Conservation (phyloP, 1,140 invertebrate genomes). For the Brachionus asplanchnoidis region DNA sequence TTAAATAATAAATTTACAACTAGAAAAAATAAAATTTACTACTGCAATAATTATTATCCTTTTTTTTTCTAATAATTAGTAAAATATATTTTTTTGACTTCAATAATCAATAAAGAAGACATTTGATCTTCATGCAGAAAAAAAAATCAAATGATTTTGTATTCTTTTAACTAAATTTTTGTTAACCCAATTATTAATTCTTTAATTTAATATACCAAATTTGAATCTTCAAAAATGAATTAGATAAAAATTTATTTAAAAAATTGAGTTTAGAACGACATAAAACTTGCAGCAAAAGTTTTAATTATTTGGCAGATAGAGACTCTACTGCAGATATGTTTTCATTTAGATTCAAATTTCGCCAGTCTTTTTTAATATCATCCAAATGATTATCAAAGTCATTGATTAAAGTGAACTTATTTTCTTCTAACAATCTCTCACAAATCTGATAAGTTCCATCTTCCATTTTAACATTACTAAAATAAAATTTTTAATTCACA, state of each 20-base stretch:
- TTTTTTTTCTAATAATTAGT: too few species aligned
- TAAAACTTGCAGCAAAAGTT: neutral
- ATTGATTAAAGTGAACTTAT: neutral
- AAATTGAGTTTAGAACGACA: neutral
- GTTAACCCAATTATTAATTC: too few species aligned
- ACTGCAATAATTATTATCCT: too few species aligned
- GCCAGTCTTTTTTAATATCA: neutral
- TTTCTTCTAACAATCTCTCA: neutral
- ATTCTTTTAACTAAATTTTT: too few species aligned
- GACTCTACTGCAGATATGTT: neutral
- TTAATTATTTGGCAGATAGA: neutral
- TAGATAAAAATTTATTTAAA: neutral
- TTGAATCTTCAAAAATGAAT: neutral
- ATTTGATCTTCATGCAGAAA: too few species aligned
- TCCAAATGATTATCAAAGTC: slow-evolving; percentile 41
- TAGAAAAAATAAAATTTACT: neutral
- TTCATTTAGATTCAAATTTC: slow-evolving; percentile 10
- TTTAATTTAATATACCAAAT: neutral
- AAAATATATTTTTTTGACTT: too few species aligned
- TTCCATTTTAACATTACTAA: neutral
- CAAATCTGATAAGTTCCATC: neutral
- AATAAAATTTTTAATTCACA: neutral
- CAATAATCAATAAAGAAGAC: too few species aligned
- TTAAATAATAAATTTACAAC: too few species aligned
- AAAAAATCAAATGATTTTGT: too few species aligned